Evolutionary conservation across 2,888 invertebrate species (phyloP), one percentile per base, ranked within the genome.

Genomic region (Achlya flavicornis): DNA sequence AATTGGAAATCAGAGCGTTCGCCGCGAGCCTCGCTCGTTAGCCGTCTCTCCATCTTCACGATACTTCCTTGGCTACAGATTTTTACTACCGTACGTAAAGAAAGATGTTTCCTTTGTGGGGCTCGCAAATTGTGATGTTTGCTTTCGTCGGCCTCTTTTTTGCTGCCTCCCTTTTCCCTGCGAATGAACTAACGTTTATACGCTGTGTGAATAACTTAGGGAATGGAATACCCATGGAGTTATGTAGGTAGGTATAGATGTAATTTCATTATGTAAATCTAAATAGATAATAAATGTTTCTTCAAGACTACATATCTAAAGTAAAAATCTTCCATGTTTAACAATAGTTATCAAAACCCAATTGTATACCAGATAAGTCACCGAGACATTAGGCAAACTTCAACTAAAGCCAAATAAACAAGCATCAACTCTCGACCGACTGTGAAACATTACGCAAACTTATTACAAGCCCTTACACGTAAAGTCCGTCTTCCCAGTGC

Each of bases 1-100:
- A 94, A 94, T 94, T 93, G 94, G 93, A 94, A 94, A 94, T 94
- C 94, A 94, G 93, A 93, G 93, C 91, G 86, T 79, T 84, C 85
- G 89, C 85, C 86, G 86, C 89, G 86, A 83, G 87, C 78, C 83
- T 74, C 81, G 82, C 91, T 92, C 93, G 93, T 93, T 93, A 92
- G 91, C 84, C 79, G 75, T 76, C 85, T 81, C 88, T 89, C 88
- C 90, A 88, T 91, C 91, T 92, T 90, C 86, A 78, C 88, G 87
- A 89, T 90, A 87, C 88, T 86, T 83, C 82, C 73, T 67, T 65
- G 71, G 83, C 82, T 88, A 88, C 92, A 91, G 93, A 93, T 93
- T 93, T 93, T 92, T 91, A 89, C 88, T 79, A 78, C 77, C 75
- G 75, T 77, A 78, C 74, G 80, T 76, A 74, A 79, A 84, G 86